These are phyloP conservation scores for Cygnus buccinator DNA, from an alignment of 2,113 vertebrate genomes.

Conservation along the genomic window DNA sequence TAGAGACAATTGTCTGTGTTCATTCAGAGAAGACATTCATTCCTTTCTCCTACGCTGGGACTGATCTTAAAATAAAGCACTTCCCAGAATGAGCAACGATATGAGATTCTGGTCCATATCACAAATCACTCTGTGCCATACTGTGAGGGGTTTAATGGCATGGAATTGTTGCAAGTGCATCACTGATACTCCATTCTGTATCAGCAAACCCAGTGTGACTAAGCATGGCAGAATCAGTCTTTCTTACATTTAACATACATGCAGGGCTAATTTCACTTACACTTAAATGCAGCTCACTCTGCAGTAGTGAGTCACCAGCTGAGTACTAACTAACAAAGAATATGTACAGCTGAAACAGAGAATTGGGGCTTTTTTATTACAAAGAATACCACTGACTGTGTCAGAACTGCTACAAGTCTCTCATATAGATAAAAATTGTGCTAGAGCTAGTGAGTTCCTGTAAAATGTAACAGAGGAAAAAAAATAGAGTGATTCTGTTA, in stretches of 20 bases:
- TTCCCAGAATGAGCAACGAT: neutral
- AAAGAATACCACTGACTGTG: neutral
- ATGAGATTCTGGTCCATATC: neutral
- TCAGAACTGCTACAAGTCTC: neutral
- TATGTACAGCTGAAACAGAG: neutral
- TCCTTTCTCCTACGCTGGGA: neutral
- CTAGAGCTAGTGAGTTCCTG: neutral
- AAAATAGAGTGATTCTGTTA: neutral
- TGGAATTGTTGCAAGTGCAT: neutral
- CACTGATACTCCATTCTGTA: rapidly evolving
- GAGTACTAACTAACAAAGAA: neutral
- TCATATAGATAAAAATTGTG: neutral
- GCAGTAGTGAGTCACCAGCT: neutral
- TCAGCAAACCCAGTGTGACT: neutral
- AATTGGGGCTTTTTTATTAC: neutral
- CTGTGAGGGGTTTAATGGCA: neutral
- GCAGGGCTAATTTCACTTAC: constrained; percentile 2
- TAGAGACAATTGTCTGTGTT: constrained; percentile 20
- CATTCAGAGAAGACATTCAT: constrained; percentile 18
- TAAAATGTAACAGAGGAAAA: neutral
- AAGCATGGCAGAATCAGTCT: neutral
- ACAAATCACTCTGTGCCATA: neutral
- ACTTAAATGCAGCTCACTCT: neutral
- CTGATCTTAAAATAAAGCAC: constrained; percentile 28
- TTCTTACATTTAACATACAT: neutral